These are phyloP conservation scores for Callithrix jacchus DNA, from an alignment of 2,113 vertebrate species.

Conservation along the genomic window DNA sequence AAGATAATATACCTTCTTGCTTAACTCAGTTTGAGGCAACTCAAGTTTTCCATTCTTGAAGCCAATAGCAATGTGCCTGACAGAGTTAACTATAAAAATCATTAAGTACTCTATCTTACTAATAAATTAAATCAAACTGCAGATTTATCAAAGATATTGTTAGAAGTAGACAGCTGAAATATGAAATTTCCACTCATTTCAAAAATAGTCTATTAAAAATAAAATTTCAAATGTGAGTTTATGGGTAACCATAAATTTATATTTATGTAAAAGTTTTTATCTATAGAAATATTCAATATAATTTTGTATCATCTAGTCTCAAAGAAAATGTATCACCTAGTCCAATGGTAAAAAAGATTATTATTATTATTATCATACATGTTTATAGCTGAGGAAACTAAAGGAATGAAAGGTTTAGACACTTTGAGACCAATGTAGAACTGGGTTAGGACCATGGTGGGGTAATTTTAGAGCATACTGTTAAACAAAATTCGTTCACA, in stretches of 20 bases:
- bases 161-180: background rate
- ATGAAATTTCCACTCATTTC: background rate
- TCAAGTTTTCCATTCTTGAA: background rate
- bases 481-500: background rate
- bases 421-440: background rate
- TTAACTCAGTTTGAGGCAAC: background rate
- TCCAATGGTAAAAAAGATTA: background rate
- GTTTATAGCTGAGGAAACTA: conserved; percentile 19
- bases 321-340: background rate
- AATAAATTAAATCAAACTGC: background rate
- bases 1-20: background rate
- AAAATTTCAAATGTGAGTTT: background rate
- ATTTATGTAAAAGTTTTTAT: background rate
- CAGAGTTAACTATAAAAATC: background rate
- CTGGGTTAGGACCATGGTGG: background rate
- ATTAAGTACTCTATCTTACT: background rate
- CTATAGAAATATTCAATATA: conserved; percentile 11
- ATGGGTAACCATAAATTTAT: background rate
- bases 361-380: background rate
- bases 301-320: background rate
- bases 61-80: background rate
- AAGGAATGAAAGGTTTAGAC: background rate
- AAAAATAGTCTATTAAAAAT: conserved; percentile 2
- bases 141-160: background rate
- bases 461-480: background rate